phyloP scores from a whole-genome alignment of 2,888 invertebrate genomes.

The Pterostichus madidus region DNA sequence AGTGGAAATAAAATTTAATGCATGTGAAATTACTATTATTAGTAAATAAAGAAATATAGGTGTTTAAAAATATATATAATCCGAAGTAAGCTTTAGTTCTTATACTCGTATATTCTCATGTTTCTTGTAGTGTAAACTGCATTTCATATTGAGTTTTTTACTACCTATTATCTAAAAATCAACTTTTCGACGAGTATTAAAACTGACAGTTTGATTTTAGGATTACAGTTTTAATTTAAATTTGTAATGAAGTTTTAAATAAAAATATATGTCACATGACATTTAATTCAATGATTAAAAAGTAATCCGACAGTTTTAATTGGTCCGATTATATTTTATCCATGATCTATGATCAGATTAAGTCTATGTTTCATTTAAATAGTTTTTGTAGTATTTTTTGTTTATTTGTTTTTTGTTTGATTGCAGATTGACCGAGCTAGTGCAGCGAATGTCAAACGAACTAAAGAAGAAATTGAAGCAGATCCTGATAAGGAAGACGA shows the following conservation, averaged over 20 bases:
- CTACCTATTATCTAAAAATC: neutral
- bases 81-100: neutral
- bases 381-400: constrained; percentile 12
- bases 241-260: neutral
- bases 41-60: no score
- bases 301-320: constrained; percentile 8
- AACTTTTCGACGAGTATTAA: constrained; percentile 11
- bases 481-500: constrained; percentile 94
- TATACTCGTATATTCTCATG: neutral
- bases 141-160: neutral
- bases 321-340: constrained; percentile 8
- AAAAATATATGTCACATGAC: constrained; percentile 25
- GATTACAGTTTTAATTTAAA: constrained; percentile 39
- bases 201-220: neutral
- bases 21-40: no score
- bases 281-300: constrained; percentile 11
- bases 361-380: constrained; percentile 7
- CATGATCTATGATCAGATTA: constrained; percentile 11
- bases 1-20: no score
- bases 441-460: constrained; percentile 90
- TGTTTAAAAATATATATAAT: no score
- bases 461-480: constrained; percentile 87
- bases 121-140: constrained; percentile 2
- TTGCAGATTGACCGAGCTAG: constrained; percentile 92
- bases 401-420: constrained; percentile 37